These are phyloP conservation scores for Hippocampus guttulatus DNA, from an alignment of 2,113 vertebrate genomes.

Conservation along the genomic window DNA sequence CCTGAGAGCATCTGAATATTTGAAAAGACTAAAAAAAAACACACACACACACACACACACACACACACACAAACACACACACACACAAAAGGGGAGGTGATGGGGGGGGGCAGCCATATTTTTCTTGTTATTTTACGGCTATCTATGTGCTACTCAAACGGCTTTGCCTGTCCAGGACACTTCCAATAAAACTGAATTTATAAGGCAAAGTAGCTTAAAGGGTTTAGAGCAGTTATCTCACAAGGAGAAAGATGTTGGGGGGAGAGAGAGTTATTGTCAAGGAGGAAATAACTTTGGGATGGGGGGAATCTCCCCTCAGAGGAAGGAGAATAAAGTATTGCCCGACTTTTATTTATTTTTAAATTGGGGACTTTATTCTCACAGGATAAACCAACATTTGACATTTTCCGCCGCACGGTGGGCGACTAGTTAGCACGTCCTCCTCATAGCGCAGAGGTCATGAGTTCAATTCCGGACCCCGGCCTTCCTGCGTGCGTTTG, in stretches of 20 bases:
- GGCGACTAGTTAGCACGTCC: too few species aligned
- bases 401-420: too few species aligned
- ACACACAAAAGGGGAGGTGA: background rate
- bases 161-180: slow-evolving; percentile 4
- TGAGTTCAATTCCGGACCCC: too few species aligned
- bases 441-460: too few species aligned
- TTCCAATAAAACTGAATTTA: slow-evolving; percentile 42
- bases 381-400: too few species aligned
- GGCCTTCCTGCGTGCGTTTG: too few species aligned
- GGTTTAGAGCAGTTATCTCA: slow-evolving; percentile 35
- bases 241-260: slow-evolving; percentile 7
- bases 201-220: slow-evolving; percentile 20
- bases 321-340: too few species aligned
- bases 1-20: slow-evolving; percentile 26
- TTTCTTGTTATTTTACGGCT: slow-evolving; percentile 21
- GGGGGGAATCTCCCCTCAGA: background rate
- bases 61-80: background rate
- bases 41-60: background rate
- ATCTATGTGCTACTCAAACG: slow-evolving; percentile 1
- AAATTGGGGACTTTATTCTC: too few species aligned
- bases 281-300: background rate
- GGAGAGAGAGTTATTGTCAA: background rate
- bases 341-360: too few species aligned
- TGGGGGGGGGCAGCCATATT: background rate
- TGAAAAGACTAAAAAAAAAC: slow-evolving; percentile 4